Evolutionary conservation across 2,888 invertebrate species (phyloP).

Genomic region (Harmothoe impar): DNA sequence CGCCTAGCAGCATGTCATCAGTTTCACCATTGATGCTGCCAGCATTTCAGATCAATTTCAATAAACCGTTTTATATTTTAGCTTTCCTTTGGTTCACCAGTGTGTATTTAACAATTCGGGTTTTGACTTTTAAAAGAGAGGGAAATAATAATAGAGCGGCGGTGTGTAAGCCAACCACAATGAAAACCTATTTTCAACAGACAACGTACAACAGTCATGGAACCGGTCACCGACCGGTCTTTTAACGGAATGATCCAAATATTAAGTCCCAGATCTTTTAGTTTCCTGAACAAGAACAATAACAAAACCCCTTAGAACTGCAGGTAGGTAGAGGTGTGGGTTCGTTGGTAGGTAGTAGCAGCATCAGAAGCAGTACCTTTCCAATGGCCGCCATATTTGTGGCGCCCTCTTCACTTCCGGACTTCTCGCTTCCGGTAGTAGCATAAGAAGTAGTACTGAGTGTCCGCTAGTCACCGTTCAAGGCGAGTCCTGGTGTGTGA

Average conservation of each 20-base stretch:
- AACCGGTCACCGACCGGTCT: too few relatives aligned
- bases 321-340: neutral
- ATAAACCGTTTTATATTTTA: too few relatives aligned
- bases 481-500: conserved; percentile 23
- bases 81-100: too few relatives aligned
- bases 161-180: too few relatives aligned
- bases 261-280: neutral
- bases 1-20: too few relatives aligned
- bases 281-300: conserved; percentile 14
- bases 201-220: conserved; percentile 8
- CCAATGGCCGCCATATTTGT: neutral
- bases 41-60: too few relatives aligned
- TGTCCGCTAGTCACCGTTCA: neutral
- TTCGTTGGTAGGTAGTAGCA: neutral
- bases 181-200: conserved; percentile 40
- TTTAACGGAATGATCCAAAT: too few relatives aligned
- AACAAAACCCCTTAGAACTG: neutral
- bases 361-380: conserved; percentile 26
- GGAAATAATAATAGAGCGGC: too few relatives aligned
- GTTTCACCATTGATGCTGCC: too few relatives aligned
- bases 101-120: too few relatives aligned
- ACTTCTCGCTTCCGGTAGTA: neutral
- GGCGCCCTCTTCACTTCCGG: too few relatives aligned
- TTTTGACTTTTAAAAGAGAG: too few relatives aligned
- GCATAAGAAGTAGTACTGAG: neutral